Percentiles rank a stretch among this genome's conserved stretches.
Evolutionary conservation across 2,113 vertebrate species (phyloP).

Genomic region (Anguilla japonica): DNA sequence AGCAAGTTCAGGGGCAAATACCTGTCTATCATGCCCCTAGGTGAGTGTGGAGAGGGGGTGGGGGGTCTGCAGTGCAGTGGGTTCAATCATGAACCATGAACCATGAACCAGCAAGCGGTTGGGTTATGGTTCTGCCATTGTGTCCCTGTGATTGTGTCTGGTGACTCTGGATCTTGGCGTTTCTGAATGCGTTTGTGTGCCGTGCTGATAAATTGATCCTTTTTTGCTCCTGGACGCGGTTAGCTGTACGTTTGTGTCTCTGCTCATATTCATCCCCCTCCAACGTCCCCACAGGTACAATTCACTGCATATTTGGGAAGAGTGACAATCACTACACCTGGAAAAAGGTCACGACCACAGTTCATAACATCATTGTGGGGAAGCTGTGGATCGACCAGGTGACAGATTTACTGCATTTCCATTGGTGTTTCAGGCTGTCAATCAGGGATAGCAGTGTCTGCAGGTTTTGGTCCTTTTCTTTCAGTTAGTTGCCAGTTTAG

Average conservation of each 20-base stretch:
- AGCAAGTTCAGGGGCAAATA: conserved; percentile 99
- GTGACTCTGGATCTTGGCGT: neutral
- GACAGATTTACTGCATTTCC: conserved; percentile 83
- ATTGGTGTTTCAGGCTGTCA: too few relatives aligned
- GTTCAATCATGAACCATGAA: too few relatives aligned
- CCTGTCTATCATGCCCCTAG: conserved; percentile 94
- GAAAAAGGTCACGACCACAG: conserved; percentile 97
- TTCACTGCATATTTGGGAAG: conserved; percentile 91
- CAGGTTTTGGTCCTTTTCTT: too few relatives aligned
- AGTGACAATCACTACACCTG: conserved; percentile 92
- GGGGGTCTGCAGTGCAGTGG: too few relatives aligned
- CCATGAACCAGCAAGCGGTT: too few relatives aligned
- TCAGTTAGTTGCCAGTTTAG: too few relatives aligned
- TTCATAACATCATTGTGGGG: conserved; percentile 98
- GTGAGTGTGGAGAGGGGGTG: conserved; percentile 64
- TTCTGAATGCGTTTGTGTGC: conserved; percentile 6
- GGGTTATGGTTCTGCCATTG: neutral
- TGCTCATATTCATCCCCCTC: neutral
- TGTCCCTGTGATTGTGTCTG: neutral
- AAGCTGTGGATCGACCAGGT: conserved; percentile 95
- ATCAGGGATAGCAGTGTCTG: too few relatives aligned
- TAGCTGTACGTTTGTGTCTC: neutral
- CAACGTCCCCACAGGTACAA: conserved; percentile 78
- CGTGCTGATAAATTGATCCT: neutral
- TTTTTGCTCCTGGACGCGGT: neutral